Evolutionary conservation across 2,797 vertebrate genomes (phyloP).

Genomic region (Falco biarmicus): DNA sequence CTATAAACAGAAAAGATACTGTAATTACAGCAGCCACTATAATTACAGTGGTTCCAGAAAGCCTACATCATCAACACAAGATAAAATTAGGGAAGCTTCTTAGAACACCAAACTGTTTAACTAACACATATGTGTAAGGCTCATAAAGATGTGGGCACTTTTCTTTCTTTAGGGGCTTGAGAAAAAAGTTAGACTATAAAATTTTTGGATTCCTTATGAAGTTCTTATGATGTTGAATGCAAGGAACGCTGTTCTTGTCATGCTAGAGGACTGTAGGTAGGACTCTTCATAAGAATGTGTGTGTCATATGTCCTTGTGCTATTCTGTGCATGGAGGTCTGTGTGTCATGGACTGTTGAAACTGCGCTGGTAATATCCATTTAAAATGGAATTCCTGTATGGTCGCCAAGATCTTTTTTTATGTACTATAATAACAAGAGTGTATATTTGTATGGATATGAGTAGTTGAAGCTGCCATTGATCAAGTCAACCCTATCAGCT

Average conservation of each 20-base stretch:
- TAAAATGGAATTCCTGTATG: neutral
- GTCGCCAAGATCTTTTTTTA: neutral
- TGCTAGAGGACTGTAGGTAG: neutral
- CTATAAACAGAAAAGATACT: neutral
- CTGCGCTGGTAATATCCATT: neutral
- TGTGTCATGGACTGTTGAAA: neutral
- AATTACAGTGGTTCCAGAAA: neutral
- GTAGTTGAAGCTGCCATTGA: neutral
- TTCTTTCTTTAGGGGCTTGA: neutral
- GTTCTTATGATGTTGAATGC: neutral
- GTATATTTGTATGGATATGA: neutral
- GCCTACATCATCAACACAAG: neutral
- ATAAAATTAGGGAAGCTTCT: neutral
- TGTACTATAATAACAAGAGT: neutral
- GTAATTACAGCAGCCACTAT: neutral
- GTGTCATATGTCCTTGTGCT: neutral
- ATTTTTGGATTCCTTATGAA: neutral
- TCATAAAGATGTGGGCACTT: neutral
- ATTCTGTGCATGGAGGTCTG: neutral
- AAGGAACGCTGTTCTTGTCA: neutral
- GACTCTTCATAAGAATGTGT: neutral
- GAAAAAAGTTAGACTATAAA: neutral
- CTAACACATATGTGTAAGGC: neutral
- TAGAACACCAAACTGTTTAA: neutral
- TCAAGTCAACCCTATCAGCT: neutral